phyloP scores from a whole-genome alignment of 2,113 vertebrate genomes.

The Bubo bubo region DNA sequence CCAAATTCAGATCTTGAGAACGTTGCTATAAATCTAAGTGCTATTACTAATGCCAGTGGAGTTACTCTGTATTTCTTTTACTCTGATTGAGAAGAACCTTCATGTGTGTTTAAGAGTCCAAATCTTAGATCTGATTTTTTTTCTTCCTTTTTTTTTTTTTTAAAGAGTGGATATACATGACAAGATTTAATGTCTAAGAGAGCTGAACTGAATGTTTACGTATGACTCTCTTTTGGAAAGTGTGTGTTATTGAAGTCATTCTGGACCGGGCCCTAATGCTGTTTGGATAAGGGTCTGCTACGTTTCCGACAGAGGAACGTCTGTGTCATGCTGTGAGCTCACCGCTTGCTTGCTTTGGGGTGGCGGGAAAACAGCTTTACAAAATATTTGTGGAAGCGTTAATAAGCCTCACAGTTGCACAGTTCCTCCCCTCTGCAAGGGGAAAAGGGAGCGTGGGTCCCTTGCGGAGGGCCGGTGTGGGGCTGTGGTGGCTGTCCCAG shows the following conservation, averaged over 20 bases:
- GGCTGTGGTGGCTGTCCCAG: rapidly evolving
- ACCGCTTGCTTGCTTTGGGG: not conserved
- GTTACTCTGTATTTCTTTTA: not conserved
- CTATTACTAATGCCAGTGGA: not conserved
- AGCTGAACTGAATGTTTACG: not conserved
- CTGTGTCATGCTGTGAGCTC: not conserved
- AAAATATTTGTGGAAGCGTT: not conserved
- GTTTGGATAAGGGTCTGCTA: not conserved
- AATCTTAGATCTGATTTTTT: not conserved
- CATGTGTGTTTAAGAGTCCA: not conserved
- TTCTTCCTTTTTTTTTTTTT: not conserved
- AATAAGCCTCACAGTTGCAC: not conserved
- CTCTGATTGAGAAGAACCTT: not conserved
- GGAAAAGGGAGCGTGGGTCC: not conserved
- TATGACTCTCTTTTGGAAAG: not conserved
- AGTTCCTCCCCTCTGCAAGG: not conserved
- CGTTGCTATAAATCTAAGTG: not conserved
- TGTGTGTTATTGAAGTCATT: not conserved
- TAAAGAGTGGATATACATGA: not conserved
- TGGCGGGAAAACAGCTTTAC: not conserved
- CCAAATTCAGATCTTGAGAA: not conserved
- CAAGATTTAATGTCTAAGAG: not conserved
- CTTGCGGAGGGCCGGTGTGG: not conserved
- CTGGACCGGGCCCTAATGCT: not conserved
- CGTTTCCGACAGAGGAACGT: not conserved